These are phyloP conservation scores for Hippocampus guttulatus DNA, from an alignment of 2,113 vertebrate genomes.

Conservation along the genomic window DNA sequence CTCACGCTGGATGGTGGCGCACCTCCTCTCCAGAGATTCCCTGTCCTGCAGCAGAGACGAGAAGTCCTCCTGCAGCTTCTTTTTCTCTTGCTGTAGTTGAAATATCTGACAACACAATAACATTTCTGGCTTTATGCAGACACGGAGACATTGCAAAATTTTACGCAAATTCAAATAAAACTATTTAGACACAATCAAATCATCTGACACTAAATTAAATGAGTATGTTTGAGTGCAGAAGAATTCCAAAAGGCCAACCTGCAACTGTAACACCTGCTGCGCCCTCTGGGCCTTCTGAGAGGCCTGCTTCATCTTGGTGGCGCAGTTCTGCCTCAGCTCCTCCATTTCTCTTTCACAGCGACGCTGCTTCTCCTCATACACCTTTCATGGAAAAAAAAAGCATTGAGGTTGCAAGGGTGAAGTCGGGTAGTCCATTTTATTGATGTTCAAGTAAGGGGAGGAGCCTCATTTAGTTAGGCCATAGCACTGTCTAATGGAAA, in stretches of 20 bases:
- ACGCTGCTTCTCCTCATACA: conserved; percentile 88
- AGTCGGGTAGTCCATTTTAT: no score
- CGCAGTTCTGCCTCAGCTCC: conserved; percentile 80
- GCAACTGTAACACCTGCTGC: conserved; percentile 93
- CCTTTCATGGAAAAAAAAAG: conserved; percentile 58
- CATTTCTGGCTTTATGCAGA: not conserved
- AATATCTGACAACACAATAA: conserved; percentile 71
- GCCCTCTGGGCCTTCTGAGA: conserved; percentile 81
- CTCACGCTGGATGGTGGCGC: conserved; percentile 87
- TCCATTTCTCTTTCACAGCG: conserved; percentile 87
- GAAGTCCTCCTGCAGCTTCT: conserved; percentile 93
- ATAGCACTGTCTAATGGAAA: no score
- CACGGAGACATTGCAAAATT: not conserved
- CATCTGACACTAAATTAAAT: not conserved
- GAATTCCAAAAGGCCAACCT: conserved; percentile 51
- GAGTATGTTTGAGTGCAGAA: no score
- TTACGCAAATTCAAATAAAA: no score
- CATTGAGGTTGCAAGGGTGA: not conserved
- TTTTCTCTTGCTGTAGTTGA: conserved; percentile 96
- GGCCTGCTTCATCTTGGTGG: conserved; percentile 78
- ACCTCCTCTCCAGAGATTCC: conserved; percentile 85
- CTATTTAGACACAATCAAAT: not conserved
- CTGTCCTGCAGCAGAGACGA: conserved; percentile 89
- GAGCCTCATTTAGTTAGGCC: no score
- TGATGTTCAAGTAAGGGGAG: no score